Base-by-base conservation (phyloP, 2,113 vertebrate genomes). In the Carassius gibelio region DNA sequence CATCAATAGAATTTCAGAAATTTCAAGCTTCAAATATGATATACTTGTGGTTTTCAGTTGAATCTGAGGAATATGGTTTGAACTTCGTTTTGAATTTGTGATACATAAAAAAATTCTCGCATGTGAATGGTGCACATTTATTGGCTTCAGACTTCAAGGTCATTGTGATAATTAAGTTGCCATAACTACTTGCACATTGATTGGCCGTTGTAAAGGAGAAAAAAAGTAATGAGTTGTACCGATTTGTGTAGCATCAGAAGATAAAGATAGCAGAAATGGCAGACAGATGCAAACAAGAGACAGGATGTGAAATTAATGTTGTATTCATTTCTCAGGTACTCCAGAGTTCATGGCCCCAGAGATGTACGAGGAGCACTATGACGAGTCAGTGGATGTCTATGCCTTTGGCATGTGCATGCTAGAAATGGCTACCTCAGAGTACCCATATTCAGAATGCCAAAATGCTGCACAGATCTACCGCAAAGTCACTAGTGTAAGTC, bases 371-470 rank as follows among this genome's bases (percentile, higher is more conserved):
- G 97, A 98, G 72, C 97, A 97, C 90, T 98, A 98, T 15, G 97
- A 98, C 61, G 97, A 98, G 90, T 97, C 96, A 38, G 97, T 98
- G 81, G 97, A 98, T 74, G 96, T 97, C 82, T 98, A 98, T 84
- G 97, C 97, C 89, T 98, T 98, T 92, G 97, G 97, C 86, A 98
- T 98, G 97, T 98, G 97, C 90, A 97, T 98, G 97, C 88, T 98
- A 88, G 97, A 98, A 93, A 98, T 98, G 97, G 97, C 97, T 68
- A 98, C 97, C 45, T 98, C 97, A 0, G 97, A 98, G 90, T 98
- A 98, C 85, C 97, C 97, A 7, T 98, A 98, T 91, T 98, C 97
- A 14, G 97, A 98, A 90, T 97, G 97, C 90, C 97, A 98, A 91
- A 98, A 98, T 86, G 96, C 97, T 62, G 97, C 97, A 85, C 97